phyloP scores from a whole-genome alignment of 2,113 vertebrate genomes.

The Myxocyprinus asiaticus region DNA sequence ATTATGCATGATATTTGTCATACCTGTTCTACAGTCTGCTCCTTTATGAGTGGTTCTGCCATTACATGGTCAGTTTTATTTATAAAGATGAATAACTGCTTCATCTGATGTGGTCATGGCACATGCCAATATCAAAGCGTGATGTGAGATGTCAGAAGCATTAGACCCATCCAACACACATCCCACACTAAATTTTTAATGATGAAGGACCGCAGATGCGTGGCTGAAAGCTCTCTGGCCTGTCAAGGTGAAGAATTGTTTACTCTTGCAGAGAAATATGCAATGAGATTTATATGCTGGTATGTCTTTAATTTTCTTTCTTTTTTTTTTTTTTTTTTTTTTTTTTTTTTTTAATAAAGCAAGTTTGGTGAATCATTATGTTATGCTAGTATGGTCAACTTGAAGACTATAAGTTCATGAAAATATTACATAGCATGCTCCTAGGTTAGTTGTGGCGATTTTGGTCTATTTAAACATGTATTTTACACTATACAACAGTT shows the following conservation, averaged over 20 bases:
- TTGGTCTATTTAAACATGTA: too few species aligned
- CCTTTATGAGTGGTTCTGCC: not conserved
- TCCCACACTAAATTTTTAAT: constrained; percentile 75
- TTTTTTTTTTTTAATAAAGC: not conserved
- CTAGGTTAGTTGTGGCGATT: too few species aligned
- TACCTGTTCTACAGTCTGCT: not conserved
- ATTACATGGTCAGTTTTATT: constrained; percentile 10
- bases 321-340: not conserved
- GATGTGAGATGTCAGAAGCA: constrained; percentile 70
- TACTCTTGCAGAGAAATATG: constrained; percentile 27
- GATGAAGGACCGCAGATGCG: constrained; percentile 67
- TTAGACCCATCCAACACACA: constrained; percentile 68
- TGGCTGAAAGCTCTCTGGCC: constrained; percentile 28
- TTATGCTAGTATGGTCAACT: not conserved
- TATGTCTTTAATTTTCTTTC: not conserved
- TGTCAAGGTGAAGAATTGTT: constrained; percentile 19
- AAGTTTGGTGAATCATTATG: not conserved
- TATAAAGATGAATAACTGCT: constrained; percentile 16
- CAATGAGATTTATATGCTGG: not conserved
- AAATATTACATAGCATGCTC: too few species aligned
- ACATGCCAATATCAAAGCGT: constrained; percentile 68
- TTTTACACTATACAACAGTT: too few species aligned
- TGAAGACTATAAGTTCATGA: not conserved
- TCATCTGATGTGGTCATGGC: constrained; percentile 59
- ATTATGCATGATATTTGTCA: not conserved